A percentile compares a stretch with the other conserved stretches of the same genome.
Evolutionary conservation across 2,797 vertebrate species (phyloP).

Genomic region (Tamandua tetradactyla): DNA sequence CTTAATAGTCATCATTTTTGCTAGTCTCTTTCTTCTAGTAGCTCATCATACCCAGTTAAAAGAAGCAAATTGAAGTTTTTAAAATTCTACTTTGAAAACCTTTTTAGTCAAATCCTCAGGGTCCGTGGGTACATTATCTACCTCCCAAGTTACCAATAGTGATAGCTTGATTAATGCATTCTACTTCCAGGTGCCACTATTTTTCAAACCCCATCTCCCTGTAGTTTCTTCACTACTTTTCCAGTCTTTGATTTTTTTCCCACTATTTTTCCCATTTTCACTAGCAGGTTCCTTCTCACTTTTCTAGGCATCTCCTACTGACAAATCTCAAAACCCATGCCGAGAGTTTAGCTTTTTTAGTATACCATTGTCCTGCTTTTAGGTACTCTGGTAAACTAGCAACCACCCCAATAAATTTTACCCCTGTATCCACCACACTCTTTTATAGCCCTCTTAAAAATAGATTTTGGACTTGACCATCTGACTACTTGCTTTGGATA

Average conservation of each 20-base stretch:
- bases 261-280: background rate
- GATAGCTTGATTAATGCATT: background rate
- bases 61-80: background rate
- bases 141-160: background rate
- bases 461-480: background rate
- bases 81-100: background rate
- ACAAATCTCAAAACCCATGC: background rate
- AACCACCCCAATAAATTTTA: background rate
- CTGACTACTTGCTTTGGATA: background rate
- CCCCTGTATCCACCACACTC: background rate
- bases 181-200: background rate
- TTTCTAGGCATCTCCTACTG: background rate
- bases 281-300: background rate
- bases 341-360: background rate
- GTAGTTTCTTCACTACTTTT: background rate
- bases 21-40: background rate
- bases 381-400: background rate
- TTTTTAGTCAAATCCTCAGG: background rate
- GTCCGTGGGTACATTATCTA: background rate
- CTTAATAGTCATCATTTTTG: background rate
- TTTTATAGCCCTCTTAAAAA: background rate
- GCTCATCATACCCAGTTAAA: background rate
- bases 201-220: background rate
- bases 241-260: background rate
- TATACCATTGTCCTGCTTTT: background rate